Evolutionary conservation across 2,797 vertebrate genomes (phyloP).

Genomic region (Gymnopithys bicolor): DNA sequence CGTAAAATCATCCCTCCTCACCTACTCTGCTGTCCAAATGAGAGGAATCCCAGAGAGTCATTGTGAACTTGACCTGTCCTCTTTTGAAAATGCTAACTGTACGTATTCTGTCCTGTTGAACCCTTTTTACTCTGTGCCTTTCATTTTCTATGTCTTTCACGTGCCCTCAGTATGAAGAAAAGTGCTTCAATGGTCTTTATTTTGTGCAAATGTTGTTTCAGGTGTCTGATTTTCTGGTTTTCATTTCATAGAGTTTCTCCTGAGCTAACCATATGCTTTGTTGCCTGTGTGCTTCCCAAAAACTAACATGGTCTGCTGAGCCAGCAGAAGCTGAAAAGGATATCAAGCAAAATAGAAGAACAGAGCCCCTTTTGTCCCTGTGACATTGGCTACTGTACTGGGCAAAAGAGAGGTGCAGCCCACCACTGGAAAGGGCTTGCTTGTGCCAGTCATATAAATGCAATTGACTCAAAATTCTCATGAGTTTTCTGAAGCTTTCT

Average conservation of each 20-base stretch:
- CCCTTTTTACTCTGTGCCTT: neutral
- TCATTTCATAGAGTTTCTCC: neutral
- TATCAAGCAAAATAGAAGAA: neutral
- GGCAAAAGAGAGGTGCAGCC: neutral
- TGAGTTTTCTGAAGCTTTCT: neutral
- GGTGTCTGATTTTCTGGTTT: neutral
- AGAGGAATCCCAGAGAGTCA: neutral
- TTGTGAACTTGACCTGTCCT: neutral
- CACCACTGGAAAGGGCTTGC: neutral
- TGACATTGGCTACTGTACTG: neutral
- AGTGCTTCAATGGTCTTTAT: neutral
- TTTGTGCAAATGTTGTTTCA: neutral
- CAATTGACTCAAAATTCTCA: neutral
- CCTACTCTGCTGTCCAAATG: neutral
- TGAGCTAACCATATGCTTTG: neutral
- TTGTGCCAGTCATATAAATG: neutral
- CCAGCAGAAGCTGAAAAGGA: neutral
- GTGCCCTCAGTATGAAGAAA: neutral
- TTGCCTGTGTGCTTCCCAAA: neutral
- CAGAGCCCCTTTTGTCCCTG: neutral
- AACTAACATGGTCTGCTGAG: neutral
- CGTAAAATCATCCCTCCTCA: neutral
- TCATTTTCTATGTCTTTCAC: neutral
- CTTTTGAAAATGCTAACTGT: neutral
- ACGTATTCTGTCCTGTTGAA: neutral